phyloP scores from a whole-genome alignment of 2,797 vertebrate species.

The Poeciliopsis turneri region DNA sequence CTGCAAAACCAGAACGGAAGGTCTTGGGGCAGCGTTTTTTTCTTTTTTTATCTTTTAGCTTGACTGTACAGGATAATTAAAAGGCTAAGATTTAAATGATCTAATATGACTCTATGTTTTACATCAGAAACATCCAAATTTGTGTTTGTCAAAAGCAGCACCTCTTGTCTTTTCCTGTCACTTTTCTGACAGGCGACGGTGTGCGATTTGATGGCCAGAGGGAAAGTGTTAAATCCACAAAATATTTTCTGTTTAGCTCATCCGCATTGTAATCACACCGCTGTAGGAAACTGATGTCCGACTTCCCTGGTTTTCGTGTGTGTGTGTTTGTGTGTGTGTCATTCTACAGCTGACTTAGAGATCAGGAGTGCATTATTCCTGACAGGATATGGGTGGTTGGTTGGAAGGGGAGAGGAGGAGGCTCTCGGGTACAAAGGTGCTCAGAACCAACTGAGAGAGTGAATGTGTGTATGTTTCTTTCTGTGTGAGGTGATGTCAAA shows the following conservation, averaged over 20 bases:
- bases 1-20: not conserved
- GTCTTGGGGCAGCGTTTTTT: not conserved
- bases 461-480: slow-evolving; percentile 6
- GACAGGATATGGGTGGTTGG: slow-evolving; percentile 58
- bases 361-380: slow-evolving; percentile 33
- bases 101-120: not conserved
- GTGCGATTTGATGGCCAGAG: slow-evolving; percentile 88
- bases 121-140: not conserved
- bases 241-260: slow-evolving; percentile 87
- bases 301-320: slow-evolving; percentile 36
- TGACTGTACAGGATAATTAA: not conserved
- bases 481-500: slow-evolving; percentile 43
- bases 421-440: slow-evolving; percentile 37
- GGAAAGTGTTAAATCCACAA: slow-evolving; percentile 88
- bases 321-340: slow-evolving; percentile 2
- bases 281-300: slow-evolving; percentile 80
- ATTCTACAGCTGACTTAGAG: slow-evolving; percentile 23
- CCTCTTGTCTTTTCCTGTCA: slow-evolving; percentile 49
- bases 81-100: too few species aligned
- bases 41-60: not conserved
- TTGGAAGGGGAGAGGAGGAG: slow-evolving; percentile 8
- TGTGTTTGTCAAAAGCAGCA: not conserved
- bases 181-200: slow-evolving; percentile 70
- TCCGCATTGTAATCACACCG: slow-evolving; percentile 82
- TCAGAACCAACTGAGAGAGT: slow-evolving; percentile 27